phyloP scores from a whole-genome alignment of 2,113 vertebrate genomes.

The Epinephelus moara region DNA sequence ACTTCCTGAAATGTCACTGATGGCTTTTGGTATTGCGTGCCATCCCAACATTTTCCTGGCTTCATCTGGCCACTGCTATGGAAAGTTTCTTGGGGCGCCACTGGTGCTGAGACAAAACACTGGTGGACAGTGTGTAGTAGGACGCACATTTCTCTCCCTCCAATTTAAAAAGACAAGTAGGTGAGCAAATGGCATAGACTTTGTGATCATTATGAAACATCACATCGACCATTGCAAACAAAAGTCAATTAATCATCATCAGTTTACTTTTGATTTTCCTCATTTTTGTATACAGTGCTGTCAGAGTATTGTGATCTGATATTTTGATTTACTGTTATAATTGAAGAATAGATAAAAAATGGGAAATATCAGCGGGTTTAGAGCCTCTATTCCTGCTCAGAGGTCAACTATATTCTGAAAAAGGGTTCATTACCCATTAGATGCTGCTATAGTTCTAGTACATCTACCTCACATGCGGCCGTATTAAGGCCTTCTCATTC shows the following conservation, averaged over 20 bases:
- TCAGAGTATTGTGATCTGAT: neutral
- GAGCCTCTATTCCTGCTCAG: neutral
- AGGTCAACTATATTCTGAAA: neutral
- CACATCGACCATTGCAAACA: neutral
- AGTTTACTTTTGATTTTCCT: neutral
- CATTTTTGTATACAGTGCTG: neutral
- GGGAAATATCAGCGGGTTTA: neutral
- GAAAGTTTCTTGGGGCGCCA: no score
- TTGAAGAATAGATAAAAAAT: neutral
- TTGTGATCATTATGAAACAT: neutral
- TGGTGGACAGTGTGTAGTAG: no score
- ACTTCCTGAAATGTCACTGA: no score
- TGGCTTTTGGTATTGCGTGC: no score
- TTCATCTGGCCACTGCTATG: no score
- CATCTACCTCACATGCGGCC: neutral
- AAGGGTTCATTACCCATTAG: no score
- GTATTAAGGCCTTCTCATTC: constrained; percentile 1
- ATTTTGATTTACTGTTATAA: neutral
- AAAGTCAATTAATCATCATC: neutral
- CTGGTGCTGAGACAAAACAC: neutral
- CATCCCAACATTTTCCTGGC: no score
- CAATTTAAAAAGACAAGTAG: neutral
- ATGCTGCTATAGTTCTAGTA: no score
- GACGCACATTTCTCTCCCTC: neutral
- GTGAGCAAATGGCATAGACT: neutral